Percentiles rank a stretch among this genome's conserved stretches.
phyloP scores from a whole-genome alignment of 2,888 invertebrate species.

The Rutpela maculata region DNA sequence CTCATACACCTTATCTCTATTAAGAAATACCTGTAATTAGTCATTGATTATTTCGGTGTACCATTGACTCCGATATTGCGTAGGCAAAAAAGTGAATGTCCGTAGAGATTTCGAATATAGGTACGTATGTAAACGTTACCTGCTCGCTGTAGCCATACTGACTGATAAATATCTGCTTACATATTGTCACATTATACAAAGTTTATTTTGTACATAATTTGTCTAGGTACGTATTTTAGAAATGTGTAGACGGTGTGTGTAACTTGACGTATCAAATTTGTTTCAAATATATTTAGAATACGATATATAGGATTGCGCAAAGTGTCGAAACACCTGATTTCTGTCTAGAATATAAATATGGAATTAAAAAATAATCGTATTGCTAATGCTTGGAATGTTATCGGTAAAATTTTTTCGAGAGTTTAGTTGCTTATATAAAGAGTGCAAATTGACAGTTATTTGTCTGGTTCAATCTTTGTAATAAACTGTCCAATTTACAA shows the following conservation, averaged over 20 bases:
- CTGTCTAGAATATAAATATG: no score
- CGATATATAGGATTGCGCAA: no score
- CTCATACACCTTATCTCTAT: constrained; percentile 38
- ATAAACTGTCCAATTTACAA: no score
- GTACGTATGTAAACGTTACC: not conserved
- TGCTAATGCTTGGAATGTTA: no score
- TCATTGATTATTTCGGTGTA: constrained; percentile 41
- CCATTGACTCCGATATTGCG: constrained; percentile 38
- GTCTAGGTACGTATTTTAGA: not conserved
- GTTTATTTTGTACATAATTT: not conserved
- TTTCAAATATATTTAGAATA: no score
- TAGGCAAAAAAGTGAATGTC: constrained; percentile 37
- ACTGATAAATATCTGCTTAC: not conserved
- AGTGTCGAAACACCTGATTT: no score
- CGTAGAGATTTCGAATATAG: constrained; percentile 15
- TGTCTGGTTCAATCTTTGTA: no score
- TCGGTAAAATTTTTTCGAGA: no score
- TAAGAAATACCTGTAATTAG: constrained; percentile 41
- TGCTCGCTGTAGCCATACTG: constrained; percentile 2
- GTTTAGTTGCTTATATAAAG: no score
- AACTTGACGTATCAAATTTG: no score
- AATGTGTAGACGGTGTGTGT: not conserved
- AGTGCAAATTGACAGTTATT: no score
- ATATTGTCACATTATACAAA: not conserved
- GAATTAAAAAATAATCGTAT: no score